Base-by-base conservation (phyloP, 1,140 invertebrate genomes). In the Plutomurus gul region DNA sequence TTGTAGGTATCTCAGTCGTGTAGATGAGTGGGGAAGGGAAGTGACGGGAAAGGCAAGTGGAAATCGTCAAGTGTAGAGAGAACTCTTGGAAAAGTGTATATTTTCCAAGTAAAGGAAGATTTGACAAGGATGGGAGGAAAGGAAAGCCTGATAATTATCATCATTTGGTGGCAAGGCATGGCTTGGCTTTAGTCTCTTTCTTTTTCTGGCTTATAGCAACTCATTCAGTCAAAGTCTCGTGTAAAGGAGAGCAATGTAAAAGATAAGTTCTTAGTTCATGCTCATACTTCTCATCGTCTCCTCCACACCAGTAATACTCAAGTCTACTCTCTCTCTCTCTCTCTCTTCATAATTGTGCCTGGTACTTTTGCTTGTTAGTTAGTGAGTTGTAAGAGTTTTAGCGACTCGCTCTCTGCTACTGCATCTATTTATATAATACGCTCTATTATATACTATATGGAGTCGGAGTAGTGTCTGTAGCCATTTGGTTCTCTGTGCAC, bases 131-230 rank as follows among this genome's bases (percentile, higher is more conserved):
- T 30, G 51, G 47, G 51, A 60, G 51, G 51, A 60, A 60, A 30
- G 51, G 33, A 60, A 60, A 60, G 51, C 51, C 51, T 60, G 51
- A 60, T 60, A 60, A 60, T 60, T 60, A 60, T 60, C 51, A 60
- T 60, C 51, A 60, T 60, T 60, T 60, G 51, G 51, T 60, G 25
- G 51, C 51, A 22, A n/a, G 51, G 27, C 51, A 60, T 16, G 27
- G 7, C 51, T 3, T 30, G 27, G 6, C 13, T 13, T 56, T 30
- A 13, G 2, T 43, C 39, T 13, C 2, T 43, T 43, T 43, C 39
- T 43, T n/a, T 33, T 16, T 33, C 51, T 30, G 25, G 30, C 20
- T 60, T 60, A 60, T 60, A 11, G 18, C 51, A n/a, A 33, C 51
- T 60, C 27, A 60, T 16, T 60, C 27, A 33, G 11, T 16, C 18